phyloP scores from a whole-genome alignment of 2,888 invertebrate genomes.

The Ectobius pallidus region DNA sequence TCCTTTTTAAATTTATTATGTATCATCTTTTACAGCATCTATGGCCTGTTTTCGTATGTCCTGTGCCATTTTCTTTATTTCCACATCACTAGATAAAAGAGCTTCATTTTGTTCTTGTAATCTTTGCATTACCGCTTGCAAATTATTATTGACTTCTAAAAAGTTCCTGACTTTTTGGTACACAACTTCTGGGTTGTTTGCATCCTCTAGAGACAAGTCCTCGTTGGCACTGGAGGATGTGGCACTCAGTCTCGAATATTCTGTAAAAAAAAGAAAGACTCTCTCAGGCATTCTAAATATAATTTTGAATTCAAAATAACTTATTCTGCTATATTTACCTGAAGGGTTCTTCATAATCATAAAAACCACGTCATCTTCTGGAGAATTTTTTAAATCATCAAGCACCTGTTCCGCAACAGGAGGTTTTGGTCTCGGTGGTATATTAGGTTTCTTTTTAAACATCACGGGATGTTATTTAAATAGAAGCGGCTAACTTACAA shows the following conservation, averaged over 20 bases:
- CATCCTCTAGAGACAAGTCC: not conserved
- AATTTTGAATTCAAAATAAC: too few relatives aligned
- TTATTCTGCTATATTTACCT: too few relatives aligned
- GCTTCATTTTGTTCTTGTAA: conserved; percentile 49
- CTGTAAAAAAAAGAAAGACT: not conserved
- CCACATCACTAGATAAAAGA: conserved; percentile 49
- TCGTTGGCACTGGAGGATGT: not conserved
- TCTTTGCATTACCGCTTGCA: conserved; percentile 49
- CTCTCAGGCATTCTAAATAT: too few relatives aligned
- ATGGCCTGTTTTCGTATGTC: conserved; percentile 54
- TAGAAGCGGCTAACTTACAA: too few relatives aligned
- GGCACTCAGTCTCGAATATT: not conserved
- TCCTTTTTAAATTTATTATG: too few relatives aligned
- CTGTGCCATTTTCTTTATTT: conserved; percentile 52
- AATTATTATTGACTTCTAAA: conserved; percentile 50
- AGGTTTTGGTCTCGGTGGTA: conserved; percentile 43
- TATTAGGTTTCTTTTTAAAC: conserved; percentile 44
- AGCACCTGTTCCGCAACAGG: conserved; percentile 41
- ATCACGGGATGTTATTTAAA: conserved; percentile 19
- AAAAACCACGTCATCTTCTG: conserved; percentile 39
- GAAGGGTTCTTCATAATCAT: conserved; percentile 17
- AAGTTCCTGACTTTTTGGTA: conserved; percentile 50
- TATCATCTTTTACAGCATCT: conserved; percentile 52
- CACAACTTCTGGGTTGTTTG: conserved; percentile 46
- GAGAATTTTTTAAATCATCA: conserved; percentile 41